Base-by-base conservation (phyloP, 2,113 vertebrate genomes). In the Macrotis lagotis region DNA sequence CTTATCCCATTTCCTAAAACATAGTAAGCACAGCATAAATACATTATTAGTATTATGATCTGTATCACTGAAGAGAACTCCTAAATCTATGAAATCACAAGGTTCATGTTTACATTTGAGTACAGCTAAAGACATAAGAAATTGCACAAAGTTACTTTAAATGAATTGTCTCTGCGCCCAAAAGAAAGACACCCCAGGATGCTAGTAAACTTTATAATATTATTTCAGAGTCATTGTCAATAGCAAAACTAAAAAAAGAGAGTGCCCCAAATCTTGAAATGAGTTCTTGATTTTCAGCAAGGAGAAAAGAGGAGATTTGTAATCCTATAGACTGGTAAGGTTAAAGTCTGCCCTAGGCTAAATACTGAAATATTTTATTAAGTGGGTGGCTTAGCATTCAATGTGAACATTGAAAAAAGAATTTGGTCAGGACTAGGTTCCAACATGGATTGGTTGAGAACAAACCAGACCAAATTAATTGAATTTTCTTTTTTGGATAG, bases 401-500 rank as follows among this genome's bases (percentile, higher is more conserved):
- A 93, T 92, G 88, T 98, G 97, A 97, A 95, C 97, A 95, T 95
- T 96, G 90, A 96, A 97, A 96, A 97, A 97, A 96, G 96, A 98
- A 97, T 97, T 94, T 0, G 26, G 90, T 95, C 97, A 97, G 95
- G 97, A 96, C 90, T 96, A 66, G 90, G 94, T 93, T 93, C 92
- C 92, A 92, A 96, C 94, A 98, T 97, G 97, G 97, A 95, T 96
- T 97, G 94, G 97, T 83, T 91, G 96, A 94, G 92, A 74, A 90
- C 89, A 96, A 83, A 52, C 95, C 94, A 97, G 92, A 95, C 94
- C 94, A 96, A 96, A 95, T 92, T 94, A 96, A 96, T 92, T 92
- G 96, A 96, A 97, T 96, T 97, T 97, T 97, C 97, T 97, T 92
- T 93, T 92, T 83, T 97, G 28, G 97, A 96, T 97, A 98, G 96